Percentiles rank a stretch among this genome's conserved stretches.
Evolutionary conservation across 1,140 invertebrate genomes (phyloP).

Genomic region (Leucophenga varia): DNA sequence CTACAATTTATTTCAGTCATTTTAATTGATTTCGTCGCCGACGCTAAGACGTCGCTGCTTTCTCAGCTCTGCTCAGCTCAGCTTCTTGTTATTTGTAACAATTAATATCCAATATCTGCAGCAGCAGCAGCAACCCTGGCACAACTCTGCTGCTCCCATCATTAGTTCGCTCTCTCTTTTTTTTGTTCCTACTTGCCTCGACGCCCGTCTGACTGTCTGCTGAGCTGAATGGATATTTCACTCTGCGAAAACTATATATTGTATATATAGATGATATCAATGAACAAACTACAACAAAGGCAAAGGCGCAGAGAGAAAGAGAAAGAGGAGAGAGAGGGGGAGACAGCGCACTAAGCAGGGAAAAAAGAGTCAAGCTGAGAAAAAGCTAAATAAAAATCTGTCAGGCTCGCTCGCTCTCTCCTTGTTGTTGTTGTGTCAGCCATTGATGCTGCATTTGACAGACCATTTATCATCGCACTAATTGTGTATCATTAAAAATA

Average conservation of each 20-base stretch:
- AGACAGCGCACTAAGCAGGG: no score
- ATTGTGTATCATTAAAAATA: conserved; percentile 55
- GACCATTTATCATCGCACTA: conserved; percentile 55
- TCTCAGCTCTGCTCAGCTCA: no score
- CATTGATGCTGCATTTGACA: conserved; percentile 55
- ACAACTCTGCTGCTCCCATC: conserved; percentile 26
- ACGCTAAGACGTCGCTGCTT: no score
- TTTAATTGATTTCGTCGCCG: conserved; percentile 48
- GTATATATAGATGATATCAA: conserved; percentile 39
- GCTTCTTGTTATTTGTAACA: conserved; percentile 47
- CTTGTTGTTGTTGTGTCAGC: no score
- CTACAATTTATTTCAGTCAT: conserved; percentile 48
- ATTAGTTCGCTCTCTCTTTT: conserved; percentile 43
- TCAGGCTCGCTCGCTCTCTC: no score
- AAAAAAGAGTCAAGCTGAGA: conserved; percentile 11
- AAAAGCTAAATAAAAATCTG: no score
- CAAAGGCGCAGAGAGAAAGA: no score
- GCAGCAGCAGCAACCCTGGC: no score
- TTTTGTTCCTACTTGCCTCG: no score
- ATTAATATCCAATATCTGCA: conserved; percentile 53
- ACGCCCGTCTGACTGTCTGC: conserved; percentile 12
- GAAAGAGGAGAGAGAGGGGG: no score
- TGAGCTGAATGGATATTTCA: conserved; percentile 26
- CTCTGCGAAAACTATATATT: no score
- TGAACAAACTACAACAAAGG: conserved; percentile 33